phyloP scores from a whole-genome alignment of 2,797 vertebrate genomes.

The Alfaro cultratus region DNA sequence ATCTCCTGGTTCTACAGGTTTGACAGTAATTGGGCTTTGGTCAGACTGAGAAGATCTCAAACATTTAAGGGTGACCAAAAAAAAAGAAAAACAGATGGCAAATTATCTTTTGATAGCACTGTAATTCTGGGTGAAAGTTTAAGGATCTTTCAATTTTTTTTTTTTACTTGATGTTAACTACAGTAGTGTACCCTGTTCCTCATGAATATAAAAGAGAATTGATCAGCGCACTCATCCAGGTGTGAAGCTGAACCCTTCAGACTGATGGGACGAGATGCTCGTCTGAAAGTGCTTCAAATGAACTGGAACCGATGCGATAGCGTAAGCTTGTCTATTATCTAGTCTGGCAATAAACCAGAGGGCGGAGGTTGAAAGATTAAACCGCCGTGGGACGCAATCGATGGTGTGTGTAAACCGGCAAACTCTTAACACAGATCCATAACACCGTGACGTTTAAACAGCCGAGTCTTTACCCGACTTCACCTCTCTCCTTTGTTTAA shows the following conservation, averaged over 20 bases:
- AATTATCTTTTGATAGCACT: not conserved
- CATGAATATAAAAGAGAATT: not conserved
- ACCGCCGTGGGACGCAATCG: not conserved
- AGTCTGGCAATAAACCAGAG: not conserved
- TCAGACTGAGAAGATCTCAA: not conserved
- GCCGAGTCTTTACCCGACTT: not conserved
- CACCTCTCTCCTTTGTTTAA: not conserved
- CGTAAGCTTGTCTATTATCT: not conserved
- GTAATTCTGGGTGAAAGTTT: not conserved
- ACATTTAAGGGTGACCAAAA: not conserved
- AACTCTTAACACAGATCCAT: not conserved
- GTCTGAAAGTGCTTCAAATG: not conserved
- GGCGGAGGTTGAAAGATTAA: not conserved
- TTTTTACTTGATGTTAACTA: not conserved
- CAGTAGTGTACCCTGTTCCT: not conserved
- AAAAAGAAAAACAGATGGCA: not conserved
- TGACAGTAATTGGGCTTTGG: not conserved
- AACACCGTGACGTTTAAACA: not conserved
- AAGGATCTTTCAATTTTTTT: not conserved
- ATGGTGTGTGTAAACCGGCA: not conserved
- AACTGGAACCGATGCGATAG: constrained; percentile 1
- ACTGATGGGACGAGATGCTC: not conserved
- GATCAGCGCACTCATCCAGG: not conserved
- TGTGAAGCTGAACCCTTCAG: not conserved
- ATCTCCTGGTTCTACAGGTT: not conserved